A percentile compares a stretch with the other conserved stretches of the same genome.
Evolutionary conservation across 2,888 invertebrate species (phyloP).

Genomic region (Alentia gelatinosa): DNA sequence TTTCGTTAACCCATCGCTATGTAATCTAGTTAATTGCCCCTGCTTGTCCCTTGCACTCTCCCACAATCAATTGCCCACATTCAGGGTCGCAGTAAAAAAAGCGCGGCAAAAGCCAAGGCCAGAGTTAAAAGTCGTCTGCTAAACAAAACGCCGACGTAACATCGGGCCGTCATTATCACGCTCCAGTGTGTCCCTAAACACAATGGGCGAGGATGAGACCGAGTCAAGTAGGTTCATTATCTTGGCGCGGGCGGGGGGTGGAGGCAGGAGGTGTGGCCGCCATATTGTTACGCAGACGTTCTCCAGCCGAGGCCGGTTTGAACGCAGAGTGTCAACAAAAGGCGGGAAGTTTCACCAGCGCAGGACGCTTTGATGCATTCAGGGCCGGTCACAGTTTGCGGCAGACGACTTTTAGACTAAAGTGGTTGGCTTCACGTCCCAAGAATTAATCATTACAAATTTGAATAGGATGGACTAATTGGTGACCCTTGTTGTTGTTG

Average conservation of each 20-base stretch:
- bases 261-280: not conserved
- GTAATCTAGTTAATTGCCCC: not conserved
- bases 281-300: not conserved
- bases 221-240: constrained; percentile 15
- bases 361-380: not conserved
- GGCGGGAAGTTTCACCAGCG: not conserved
- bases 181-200: not conserved
- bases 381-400: not conserved
- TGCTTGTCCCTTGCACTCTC: not conserved
- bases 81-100: not conserved
- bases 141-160: not conserved
- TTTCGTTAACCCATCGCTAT: not conserved
- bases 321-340: not conserved
- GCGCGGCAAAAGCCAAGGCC: not conserved
- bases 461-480: not conserved
- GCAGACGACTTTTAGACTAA: not conserved
- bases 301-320: not conserved
- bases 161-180: not conserved
- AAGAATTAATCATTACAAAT: not conserved
- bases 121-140: not conserved
- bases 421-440: not conserved
- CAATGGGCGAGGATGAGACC: not conserved
- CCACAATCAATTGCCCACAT: not conserved
- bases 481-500: not conserved
- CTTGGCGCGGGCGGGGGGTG: not conserved